Conservation (phyloP, 2,113 vertebrate species). For the Ochotona princeps region DNA sequence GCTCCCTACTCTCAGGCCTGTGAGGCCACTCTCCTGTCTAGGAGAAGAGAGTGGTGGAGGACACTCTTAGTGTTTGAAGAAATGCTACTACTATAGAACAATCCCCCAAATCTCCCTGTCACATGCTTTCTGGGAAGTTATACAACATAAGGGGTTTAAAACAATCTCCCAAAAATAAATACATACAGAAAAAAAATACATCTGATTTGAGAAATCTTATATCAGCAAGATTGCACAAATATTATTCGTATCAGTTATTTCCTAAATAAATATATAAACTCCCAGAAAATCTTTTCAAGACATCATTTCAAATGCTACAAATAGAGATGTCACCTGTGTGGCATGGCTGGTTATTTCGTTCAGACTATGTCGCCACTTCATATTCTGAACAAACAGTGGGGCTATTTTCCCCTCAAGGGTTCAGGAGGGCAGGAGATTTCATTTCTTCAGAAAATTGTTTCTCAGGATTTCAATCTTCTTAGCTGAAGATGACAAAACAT, state of each 20-base stretch:
- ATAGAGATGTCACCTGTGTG: constrained; percentile 90
- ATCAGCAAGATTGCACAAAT: constrained; percentile 83
- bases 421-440: constrained; percentile 97
- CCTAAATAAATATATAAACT: constrained; percentile 85
- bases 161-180: constrained; percentile 78
- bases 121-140: constrained; percentile 64
- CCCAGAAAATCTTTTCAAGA: constrained; percentile 87
- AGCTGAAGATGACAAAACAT: constrained; percentile 98
- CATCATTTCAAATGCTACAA: constrained; percentile 83
- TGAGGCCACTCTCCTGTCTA: background rate
- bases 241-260: constrained; percentile 86
- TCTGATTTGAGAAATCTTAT: constrained; percentile 81
- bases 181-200: constrained; percentile 81
- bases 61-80: constrained; percentile 1
- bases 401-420: constrained; percentile 96
- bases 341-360: constrained; percentile 95
- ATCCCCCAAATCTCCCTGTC: constrained; percentile 35
- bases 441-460: constrained; percentile 99
- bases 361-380: constrained; percentile 94
- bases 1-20: too few species aligned
- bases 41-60: background rate
- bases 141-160: constrained; percentile 77
- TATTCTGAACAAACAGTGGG: constrained; percentile 93
- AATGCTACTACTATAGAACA: background rate
- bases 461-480: constrained; percentile 99